Percentiles rank a stretch among this genome's conserved stretches.
Conservation (phyloP, 2,888 invertebrate genomes). For the Cephus spinipes region DNA sequence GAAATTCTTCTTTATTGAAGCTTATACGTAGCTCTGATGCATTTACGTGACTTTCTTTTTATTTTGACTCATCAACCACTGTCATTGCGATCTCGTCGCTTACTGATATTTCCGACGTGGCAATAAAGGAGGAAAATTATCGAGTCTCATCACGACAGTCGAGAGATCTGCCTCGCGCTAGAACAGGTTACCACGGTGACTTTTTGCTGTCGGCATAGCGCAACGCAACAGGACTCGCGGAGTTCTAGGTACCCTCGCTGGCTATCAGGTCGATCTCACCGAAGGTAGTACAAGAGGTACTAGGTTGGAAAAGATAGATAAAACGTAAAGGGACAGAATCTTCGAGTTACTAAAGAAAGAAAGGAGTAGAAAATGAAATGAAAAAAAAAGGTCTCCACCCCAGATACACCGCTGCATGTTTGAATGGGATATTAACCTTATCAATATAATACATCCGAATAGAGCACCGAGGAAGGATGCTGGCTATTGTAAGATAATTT, state of each 20-base stretch:
- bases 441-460: background rate
- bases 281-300: constrained; percentile 5
- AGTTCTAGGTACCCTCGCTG: constrained; percentile 23
- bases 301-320: background rate
- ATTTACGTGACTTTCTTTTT: background rate
- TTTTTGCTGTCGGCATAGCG: constrained; percentile 47
- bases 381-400: background rate
- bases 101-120: background rate
- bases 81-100: background rate
- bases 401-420: background rate
- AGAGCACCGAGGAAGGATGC: background rate
- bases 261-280: background rate
- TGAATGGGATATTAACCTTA: constrained; percentile 11
- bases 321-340: background rate
- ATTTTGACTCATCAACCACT: background rate
- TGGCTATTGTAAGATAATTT: background rate
- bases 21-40: background rate
- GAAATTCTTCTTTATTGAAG: background rate
- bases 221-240: constrained; percentile 29
- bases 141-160: constrained; percentile 39
- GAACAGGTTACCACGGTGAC: constrained; percentile 46
- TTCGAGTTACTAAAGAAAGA: background rate
- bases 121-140: constrained; percentile 25
- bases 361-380: background rate
- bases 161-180: constrained; percentile 10